Evolutionary conservation across 2,888 invertebrate species (phyloP).

Genomic region (Kuschelorhynchus macadamiae): DNA sequence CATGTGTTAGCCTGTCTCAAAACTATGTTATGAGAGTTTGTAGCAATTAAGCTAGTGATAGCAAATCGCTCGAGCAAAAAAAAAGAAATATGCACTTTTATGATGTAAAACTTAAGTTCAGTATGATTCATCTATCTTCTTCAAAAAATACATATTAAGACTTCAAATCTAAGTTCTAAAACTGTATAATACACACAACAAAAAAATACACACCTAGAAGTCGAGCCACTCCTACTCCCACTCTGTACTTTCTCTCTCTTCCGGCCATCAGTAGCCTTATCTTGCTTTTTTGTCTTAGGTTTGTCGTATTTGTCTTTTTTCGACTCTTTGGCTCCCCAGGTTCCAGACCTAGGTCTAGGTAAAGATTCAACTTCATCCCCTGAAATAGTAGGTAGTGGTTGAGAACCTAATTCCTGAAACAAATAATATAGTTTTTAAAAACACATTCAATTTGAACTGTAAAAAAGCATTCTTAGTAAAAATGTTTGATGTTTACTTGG

Average conservation of each 20-base stretch:
- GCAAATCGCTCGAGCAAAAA: no score
- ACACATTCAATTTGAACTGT: no score
- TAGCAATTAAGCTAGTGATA: no score
- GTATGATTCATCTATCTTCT: not conserved
- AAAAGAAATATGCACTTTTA: no score
- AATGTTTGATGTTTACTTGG: no score
- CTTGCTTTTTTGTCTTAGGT: conserved; percentile 49
- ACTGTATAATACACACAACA: no score
- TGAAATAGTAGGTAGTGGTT: conserved; percentile 72
- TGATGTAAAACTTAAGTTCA: not conserved
- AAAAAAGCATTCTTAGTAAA: no score
- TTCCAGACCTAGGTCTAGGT: conserved; percentile 76
- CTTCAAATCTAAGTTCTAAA: no score
- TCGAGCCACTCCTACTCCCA: conserved; percentile 68
- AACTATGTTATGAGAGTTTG: no score
- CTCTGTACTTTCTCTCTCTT: conserved; percentile 61
- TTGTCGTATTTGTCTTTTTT: conserved; percentile 48
- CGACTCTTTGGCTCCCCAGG: conserved; percentile 71
- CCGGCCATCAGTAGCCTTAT: conserved; percentile 53
- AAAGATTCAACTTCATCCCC: conserved; percentile 67
- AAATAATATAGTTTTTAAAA: conserved; percentile 49
- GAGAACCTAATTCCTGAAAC: conserved; percentile 75
- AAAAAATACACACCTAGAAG: conserved; percentile 57
- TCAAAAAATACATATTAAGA: not conserved
- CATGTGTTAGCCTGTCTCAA: not conserved